Base-by-base conservation (phyloP, 2,888 invertebrate species). In the Cerastis rubricosa region DNA sequence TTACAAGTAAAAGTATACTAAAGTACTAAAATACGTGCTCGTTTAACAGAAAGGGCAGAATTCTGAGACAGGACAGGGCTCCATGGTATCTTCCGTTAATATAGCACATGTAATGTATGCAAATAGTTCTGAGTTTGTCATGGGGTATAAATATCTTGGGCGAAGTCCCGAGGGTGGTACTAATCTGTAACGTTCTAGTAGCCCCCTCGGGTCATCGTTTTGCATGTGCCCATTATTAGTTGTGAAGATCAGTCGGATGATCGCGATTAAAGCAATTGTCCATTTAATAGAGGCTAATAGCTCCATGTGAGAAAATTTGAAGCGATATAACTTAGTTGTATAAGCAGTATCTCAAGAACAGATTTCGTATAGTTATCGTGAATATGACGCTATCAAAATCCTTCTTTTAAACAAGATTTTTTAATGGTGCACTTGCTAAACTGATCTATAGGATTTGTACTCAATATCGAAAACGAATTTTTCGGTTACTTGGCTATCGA, bases 191-290 rank as follows among this genome's bases (percentile, higher is more conserved):
- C 71, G 59, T 76, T 59, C 17, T 59, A 85, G 69, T 71, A 57
- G 85, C 43, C 68, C 79, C 83, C 70, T 69, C n/a, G 82, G 83
- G 85, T 40, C 82, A 74, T 85, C 71, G 47, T 74, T 83, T 68
- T 69, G 76, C 69, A 72, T 74, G 63, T 63, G 76, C 25, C 73
- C 59, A 51, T 71, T 84, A 80, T 80, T 76, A 83, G 61, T 65
- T 45, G 45, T 45, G 54, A 43, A 83, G 76, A 85, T 81, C 83
- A 76, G 67, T 65, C 57, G 47, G 59, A 74, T 69, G 71, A 85
- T 83, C 69, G 17, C 63, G 71, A 74, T 74, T 76, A 74, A 66
- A 74, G 61, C 70, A 72, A 80, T 75, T 80, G 75, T 75, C 70
- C 67, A 63, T 75, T 83, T 80, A 73, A 74, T 79, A 61, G 65